Evolutionary conservation across 1,140 invertebrate species (phyloP), one percentile per base, ranked within the genome.

Genomic region (Bombus fervidus): DNA sequence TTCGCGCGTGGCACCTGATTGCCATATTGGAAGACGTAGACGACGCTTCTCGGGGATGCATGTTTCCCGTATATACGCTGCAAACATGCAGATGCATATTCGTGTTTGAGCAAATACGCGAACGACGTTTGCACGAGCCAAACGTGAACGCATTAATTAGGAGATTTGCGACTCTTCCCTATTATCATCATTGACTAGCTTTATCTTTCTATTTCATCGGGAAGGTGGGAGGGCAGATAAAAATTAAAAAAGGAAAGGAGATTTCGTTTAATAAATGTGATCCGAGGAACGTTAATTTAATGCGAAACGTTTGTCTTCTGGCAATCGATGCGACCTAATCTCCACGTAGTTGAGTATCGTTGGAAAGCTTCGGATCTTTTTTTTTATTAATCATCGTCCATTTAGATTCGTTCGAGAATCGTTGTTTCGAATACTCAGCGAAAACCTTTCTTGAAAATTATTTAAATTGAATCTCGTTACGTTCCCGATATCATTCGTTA

Each of bases 101-200:
- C 59, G 41, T 2, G 25, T 66, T 15, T 43, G 1, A 25, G 41
- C 68, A 77, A 85, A 41, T 57, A 43, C 66, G 37, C 57, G 31
- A 71, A 39, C 47, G 59, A 83, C 47, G 53, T 82, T 82, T 69
- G n/a, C 47, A 0, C 59, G 39, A n/a, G 66, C 34, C 75, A 43
- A 43, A 37, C 75, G 75, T 28, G 69, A 79, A 53, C 59, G 34
- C 34, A 68, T 83, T 88, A 87, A 87, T 88, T 87, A 79, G 34
- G 13, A 69, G 62, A 76, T 37, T 53, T 13, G 9, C 28, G n/a
- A 12, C 31, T 28, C 47, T 9, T 76, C n/a, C 9, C 43, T 64
- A 66, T 53, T 53, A n/a, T 34, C 12, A 31, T 12, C 3, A 25
- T 10, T 15, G 34, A 18, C 10, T 15, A 25, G 9, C 6, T 47